A percentile compares a stretch with the other conserved stretches of the same genome.
phyloP scores from a whole-genome alignment of 1,140 invertebrate species.

The Marisa cornuarietis region DNA sequence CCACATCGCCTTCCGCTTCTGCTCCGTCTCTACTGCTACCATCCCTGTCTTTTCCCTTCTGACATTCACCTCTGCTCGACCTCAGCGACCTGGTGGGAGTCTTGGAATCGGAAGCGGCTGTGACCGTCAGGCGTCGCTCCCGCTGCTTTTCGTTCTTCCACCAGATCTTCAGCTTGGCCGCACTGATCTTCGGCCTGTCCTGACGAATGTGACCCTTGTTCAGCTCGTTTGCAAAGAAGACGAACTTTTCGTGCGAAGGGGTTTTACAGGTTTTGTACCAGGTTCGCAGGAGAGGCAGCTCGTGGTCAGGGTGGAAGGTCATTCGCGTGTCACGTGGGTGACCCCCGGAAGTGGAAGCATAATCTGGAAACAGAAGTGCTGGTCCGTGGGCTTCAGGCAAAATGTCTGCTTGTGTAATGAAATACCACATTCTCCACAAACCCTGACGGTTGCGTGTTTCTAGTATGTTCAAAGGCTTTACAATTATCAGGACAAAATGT shows the following conservation, averaged over 20 bases:
- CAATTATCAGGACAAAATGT: too few species aligned
- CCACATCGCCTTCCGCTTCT: not conserved
- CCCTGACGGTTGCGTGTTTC: too few species aligned
- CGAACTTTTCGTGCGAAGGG: conserved; percentile 52
- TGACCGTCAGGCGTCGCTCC: conserved; percentile 30
- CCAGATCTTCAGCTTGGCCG: conserved; percentile 60
- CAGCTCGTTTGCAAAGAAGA: conserved; percentile 53
- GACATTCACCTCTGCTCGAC: too few species aligned
- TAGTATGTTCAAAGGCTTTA: too few species aligned
- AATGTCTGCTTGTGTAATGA: too few species aligned
- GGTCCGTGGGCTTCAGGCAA: too few species aligned
- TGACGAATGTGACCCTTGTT: conserved; percentile 58
- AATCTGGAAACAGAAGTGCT: conserved; percentile 23
- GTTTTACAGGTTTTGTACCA: conserved; percentile 55
- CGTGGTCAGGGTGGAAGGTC: conserved; percentile 61
- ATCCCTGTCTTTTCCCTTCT: too few species aligned
- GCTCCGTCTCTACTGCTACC: not conserved
- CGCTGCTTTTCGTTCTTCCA: conserved; percentile 65
- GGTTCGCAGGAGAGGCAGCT: conserved; percentile 55
- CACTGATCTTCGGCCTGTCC: conserved; percentile 56
- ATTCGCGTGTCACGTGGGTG: conserved; percentile 45
- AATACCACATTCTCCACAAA: too few species aligned
- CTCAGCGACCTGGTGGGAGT: too few species aligned
- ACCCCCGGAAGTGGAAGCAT: conserved; percentile 7
- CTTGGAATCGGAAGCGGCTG: not conserved